Conservation (phyloP, 2,888 invertebrate genomes). For the Lepidochitona cinerea region DNA sequence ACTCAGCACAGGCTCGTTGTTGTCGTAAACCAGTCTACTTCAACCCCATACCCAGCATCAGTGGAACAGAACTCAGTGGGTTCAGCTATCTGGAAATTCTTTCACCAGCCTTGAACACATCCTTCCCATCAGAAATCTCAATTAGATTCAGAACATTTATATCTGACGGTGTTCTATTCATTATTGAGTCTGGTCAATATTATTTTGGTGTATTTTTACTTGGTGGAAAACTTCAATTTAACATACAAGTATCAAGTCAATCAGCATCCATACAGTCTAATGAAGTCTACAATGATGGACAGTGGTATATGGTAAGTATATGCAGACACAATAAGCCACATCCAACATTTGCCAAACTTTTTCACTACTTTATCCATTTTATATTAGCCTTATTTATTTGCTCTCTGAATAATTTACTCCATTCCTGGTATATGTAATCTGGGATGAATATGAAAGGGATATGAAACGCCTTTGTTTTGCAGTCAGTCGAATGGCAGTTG, state of each 20-base stretch:
- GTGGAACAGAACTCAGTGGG: constrained; percentile 32
- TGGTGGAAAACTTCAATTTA: constrained; percentile 28
- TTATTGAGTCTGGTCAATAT: constrained; percentile 12
- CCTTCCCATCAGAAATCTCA: constrained; percentile 21
- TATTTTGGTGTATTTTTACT: constrained; percentile 13
- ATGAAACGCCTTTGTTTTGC: too few species aligned
- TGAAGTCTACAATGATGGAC: constrained; percentile 35
- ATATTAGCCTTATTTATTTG: too few species aligned
- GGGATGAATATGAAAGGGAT: too few species aligned
- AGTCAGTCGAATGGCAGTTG: too few species aligned
- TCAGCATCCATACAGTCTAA: neutral
- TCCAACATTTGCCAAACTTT: too few species aligned
- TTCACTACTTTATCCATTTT: too few species aligned
- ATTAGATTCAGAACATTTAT: constrained; percentile 41
- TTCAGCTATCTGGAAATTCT: constrained; percentile 32
- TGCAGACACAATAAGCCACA: too few species aligned
- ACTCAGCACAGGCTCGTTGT: constrained; percentile 24
- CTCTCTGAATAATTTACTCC: too few species aligned
- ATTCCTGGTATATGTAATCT: too few species aligned
- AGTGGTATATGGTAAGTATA: constrained; percentile 38
- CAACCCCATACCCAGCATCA: neutral
- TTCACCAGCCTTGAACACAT: constrained; percentile 12
- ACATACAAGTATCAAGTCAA: constrained; percentile 5
- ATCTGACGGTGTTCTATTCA: constrained; percentile 33
- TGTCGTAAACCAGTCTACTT: constrained; percentile 29